These are phyloP conservation scores for Geopemphigus sp. DNA, from an alignment of 1,140 invertebrate genomes.

Conservation along the genomic window DNA sequence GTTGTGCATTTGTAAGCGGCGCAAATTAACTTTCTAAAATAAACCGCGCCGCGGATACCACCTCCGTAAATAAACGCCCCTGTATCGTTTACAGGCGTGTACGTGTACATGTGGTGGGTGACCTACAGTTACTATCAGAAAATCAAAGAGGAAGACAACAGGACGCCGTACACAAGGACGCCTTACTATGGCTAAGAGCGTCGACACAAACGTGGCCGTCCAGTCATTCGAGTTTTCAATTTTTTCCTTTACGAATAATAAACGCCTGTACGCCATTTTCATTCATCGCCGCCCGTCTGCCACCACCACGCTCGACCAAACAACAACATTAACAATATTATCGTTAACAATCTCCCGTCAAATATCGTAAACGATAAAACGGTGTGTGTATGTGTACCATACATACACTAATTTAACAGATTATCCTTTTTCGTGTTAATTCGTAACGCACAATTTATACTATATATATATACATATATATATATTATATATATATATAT, in stretches of 20 bases:
- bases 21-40: background rate
- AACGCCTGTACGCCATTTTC: background rate
- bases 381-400: background rate
- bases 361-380: background rate
- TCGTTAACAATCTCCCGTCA: no score
- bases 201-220: no score
- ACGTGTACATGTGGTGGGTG: slow-evolving; percentile 58
- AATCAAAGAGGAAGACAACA: slow-evolving; percentile 50
- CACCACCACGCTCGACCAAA: background rate
- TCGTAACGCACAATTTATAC: slow-evolving; percentile 34
- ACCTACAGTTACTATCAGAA: slow-evolving; percentile 59
- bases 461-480: slow-evolving; percentile 11
- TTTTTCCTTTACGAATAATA: background rate
- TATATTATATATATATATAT: slow-evolving; percentile 15
- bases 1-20: slow-evolving; percentile 62
- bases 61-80: no score
- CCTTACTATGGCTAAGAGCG: slow-evolving; percentile 36
- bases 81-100: slow-evolving; percentile 53
- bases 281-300: background rate
- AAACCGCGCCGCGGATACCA: no score
- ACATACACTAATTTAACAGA: no score
- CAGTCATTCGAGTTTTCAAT: no score
- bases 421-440: slow-evolving; percentile 11
- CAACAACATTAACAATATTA: no score
- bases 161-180: slow-evolving; percentile 45